These are phyloP conservation scores for Melanargia galathea DNA, from an alignment of 2,888 invertebrate species.

Conservation along the genomic window DNA sequence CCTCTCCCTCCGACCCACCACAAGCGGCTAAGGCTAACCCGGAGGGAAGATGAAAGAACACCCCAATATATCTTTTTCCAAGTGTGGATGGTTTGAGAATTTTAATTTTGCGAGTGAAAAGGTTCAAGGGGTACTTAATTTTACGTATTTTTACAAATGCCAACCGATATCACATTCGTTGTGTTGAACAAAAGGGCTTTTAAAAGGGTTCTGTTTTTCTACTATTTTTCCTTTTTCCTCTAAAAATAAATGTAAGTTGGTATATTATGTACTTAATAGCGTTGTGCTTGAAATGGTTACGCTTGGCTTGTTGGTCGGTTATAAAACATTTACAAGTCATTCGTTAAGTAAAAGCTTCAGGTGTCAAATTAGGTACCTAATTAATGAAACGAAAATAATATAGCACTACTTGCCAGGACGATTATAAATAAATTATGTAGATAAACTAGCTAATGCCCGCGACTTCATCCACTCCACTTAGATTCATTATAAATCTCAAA, in stretches of 20 bases:
- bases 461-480: no score
- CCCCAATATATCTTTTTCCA: slow-evolving; percentile 80
- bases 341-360: no score
- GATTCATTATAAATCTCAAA: no score
- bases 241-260: neutral
- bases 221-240: neutral
- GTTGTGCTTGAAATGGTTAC: no score
- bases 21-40: slow-evolving; percentile 77
- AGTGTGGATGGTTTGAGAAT: slow-evolving; percentile 78
- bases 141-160: slow-evolving; percentile 40
- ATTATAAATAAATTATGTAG: no score
- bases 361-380: no score
- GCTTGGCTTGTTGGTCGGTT: no score
- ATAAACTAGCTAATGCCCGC: no score
- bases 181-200: slow-evolving; percentile 30
- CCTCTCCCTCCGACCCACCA: slow-evolving; percentile 53
- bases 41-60: slow-evolving; percentile 78
- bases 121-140: slow-evolving; percentile 44
- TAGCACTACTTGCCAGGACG: no score
- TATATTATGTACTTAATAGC: neutral
- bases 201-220: neutral
- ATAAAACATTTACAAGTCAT: no score
- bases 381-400: no score
- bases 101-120: slow-evolving; percentile 72
- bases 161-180: slow-evolving; percentile 34